Evolutionary conservation across 2,888 invertebrate species (phyloP).

Genomic region (Empis stercorea): DNA sequence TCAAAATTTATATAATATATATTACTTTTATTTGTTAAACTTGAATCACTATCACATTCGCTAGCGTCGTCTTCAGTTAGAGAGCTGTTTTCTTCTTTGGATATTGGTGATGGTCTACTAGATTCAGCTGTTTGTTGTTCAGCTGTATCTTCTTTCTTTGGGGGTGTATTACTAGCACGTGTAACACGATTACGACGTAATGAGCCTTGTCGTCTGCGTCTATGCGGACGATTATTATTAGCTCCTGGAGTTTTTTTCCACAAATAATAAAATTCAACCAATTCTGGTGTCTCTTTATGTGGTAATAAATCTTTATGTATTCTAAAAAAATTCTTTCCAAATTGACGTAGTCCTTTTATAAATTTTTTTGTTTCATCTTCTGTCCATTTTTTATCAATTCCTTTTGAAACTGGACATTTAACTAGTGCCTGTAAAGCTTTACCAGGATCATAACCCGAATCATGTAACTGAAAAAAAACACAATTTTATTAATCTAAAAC

Average conservation of each 20-base stretch:
- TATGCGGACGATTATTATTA: constrained; percentile 88
- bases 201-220: constrained; percentile 76
- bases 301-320: constrained; percentile 93
- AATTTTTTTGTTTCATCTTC: constrained; percentile 98
- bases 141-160: constrained; percentile 60
- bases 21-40: constrained; percentile 54
- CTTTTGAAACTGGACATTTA: constrained; percentile 93
- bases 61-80: constrained; percentile 85
- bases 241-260: constrained; percentile 99
- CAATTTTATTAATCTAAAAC: neutral
- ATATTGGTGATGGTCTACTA: constrained; percentile 49
- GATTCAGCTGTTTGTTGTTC: constrained; percentile 39
- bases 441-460: constrained; percentile 92
- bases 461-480: constrained; percentile 60
- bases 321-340: constrained; percentile 98
- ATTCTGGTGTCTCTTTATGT: constrained; percentile 91
- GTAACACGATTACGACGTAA: constrained; percentile 78
- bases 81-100: constrained; percentile 64
- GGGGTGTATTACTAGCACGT: constrained; percentile 59
- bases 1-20: neutral
- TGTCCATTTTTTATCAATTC: constrained; percentile 95
- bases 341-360: constrained; percentile 94
- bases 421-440: constrained; percentile 92
- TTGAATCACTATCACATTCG: constrained; percentile 88
- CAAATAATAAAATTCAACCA: constrained; percentile 97